These are phyloP conservation scores for Mustela erminea DNA, from an alignment of 2,797 vertebrate species.

Conservation along the genomic window DNA sequence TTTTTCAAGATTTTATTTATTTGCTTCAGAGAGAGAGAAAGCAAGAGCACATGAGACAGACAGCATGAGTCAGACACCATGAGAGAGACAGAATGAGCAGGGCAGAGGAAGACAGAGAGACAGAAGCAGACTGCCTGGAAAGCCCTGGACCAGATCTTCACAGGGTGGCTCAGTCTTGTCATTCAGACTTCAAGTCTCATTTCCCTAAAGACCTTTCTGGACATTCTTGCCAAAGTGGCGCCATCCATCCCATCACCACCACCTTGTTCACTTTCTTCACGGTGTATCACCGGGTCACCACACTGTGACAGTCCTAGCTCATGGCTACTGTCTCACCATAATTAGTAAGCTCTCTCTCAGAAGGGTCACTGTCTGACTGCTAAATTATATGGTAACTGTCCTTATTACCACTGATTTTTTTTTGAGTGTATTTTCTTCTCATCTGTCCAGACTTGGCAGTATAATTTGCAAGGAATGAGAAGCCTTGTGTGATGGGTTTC, in stretches of 20 bases:
- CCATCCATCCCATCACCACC: neutral
- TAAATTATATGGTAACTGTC: neutral
- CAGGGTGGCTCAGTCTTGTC: neutral
- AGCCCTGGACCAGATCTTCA: no score
- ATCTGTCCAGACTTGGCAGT: neutral
- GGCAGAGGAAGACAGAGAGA: neutral
- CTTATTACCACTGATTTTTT: slow-evolving; percentile 1
- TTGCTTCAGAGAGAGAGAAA: neutral
- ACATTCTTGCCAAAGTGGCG: neutral
- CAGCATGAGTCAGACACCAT: neutral
- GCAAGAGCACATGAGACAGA: neutral
- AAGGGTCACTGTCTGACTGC: neutral
- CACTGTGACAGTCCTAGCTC: neutral
- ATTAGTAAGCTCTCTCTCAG: neutral
- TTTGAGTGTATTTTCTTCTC: neutral
- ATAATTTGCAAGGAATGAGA: neutral
- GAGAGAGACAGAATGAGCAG: neutral
- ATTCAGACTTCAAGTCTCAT: neutral
- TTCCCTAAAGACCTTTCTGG: neutral
- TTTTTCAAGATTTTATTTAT: neutral
- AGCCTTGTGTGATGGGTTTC: neutral
- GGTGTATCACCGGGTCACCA: neutral
- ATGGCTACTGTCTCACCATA: neutral
- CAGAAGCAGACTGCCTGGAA: neutral
- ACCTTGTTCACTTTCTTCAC: neutral